phyloP scores from a whole-genome alignment of 2,797 vertebrate genomes.

The Pogoniulus pusillus region DNA sequence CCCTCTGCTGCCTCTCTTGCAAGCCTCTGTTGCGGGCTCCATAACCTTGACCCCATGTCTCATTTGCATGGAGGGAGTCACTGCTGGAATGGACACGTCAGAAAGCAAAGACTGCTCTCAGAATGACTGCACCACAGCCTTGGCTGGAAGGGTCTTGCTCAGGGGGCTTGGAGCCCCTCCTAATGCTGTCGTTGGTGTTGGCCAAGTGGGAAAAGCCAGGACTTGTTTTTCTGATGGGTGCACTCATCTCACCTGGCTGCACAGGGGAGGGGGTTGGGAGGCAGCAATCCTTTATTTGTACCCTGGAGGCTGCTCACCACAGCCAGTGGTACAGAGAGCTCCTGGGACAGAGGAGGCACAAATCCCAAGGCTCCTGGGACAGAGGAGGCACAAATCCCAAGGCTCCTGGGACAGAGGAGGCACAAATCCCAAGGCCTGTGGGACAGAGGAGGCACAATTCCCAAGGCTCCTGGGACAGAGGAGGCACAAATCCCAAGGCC shows the following conservation, averaged over 20 bases:
- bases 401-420: constrained; percentile 1
- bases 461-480: neutral
- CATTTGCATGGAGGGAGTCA: neutral
- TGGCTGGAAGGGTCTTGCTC: neutral
- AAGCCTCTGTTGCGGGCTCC: neutral
- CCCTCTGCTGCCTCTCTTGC: neutral
- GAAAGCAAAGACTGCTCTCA: neutral
- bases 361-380: neutral
- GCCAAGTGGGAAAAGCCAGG: neutral
- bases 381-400: constrained; percentile 22
- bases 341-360: constrained; percentile 11
- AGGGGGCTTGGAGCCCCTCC: neutral
- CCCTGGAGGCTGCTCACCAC: no score
- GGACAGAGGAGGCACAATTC: constrained; percentile 23
- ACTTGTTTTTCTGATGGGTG: neutral
- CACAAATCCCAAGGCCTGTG: no score
- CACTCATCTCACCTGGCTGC: neutral
- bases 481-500: no score
- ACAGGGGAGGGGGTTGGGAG: neutral
- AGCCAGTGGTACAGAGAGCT: neutral
- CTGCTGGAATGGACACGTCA: neutral
- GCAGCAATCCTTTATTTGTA: neutral
- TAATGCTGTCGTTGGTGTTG: no score
- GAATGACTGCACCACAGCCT: neutral
- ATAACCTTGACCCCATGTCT: neutral